Evolutionary conservation across 2,113 vertebrate species (phyloP), one percentile per base, ranked within the genome.

Genomic region (Bubo blakistoni): DNA sequence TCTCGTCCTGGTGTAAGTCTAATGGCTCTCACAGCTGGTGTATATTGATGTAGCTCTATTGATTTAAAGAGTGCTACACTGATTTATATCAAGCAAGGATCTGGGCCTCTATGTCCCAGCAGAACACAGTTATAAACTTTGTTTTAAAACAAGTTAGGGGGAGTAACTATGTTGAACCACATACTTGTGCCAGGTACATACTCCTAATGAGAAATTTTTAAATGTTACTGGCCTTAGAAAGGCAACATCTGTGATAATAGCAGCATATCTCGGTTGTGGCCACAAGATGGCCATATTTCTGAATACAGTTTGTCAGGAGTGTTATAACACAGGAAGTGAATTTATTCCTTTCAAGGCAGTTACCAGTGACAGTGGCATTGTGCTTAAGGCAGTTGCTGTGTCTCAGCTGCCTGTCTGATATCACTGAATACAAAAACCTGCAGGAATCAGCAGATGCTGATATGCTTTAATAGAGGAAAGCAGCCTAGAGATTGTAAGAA

Each of bases 281-380:
- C 97, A 94, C 97, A 86, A 93, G 96, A 92, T 85, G 97, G 97
- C 97, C 42, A 34, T 34, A 4, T 54, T 26, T 55, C 83, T 46
- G 95, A 89, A 11, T 1, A 11, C 34, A 55, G 40, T 40, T 25
- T 5, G 22, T 3, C 58, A 2, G 63, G 21, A 67, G 22, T 0
- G 18, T 18, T 71, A 9, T 1, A 11, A 46, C 63, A 0, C 76
- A 14, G 70, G 52, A 42, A 42, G 32, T 16, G 10, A 12, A 49
- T 81, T 82, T 42, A 16, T 58, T 82, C n/a, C 24, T 30, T 13
- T 85, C 78, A 2, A 49, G 70, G 81, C 78, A 40, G 65, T 5
- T 81, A 25, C 61, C 0, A 4, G 61, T 0, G 1, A 21, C 46
- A 72, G 30, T 16, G 70, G 17, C 62, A 10, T 1, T 7, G 58